Evolutionary conservation across 2,888 invertebrate genomes (phyloP), one percentile per base, ranked within the genome.

Genomic region (Tipula vernalis): DNA sequence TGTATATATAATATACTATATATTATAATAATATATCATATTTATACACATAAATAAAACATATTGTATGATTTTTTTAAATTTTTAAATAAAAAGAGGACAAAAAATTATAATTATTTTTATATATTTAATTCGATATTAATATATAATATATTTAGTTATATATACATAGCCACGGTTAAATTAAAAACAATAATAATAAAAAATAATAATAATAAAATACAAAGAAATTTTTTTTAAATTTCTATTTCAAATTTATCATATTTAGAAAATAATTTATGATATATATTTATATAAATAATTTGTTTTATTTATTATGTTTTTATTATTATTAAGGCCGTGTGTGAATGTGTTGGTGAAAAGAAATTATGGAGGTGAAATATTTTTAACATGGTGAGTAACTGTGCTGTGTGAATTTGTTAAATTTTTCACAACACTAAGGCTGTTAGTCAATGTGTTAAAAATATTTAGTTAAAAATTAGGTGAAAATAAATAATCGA

Each of bases 261-360:
- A 84, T 84, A 84, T 42, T 86, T 42, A 86, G 44, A 47, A 44
- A 44, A 86, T 86, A 86, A 86, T 86, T 86, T 86, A 44, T 44
- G 44, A 47, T 86, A 86, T 86, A 84, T 39, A 84, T 84, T 39
- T 86, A 86, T 86, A 84, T 84, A 84, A 84, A 84, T 84, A 84
- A 84, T 84, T 84, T 84, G 84, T 84, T 84, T 84, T 39, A 42
- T 85, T 85, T 85, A 42, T 85, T 85, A 12, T 85, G 39, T 85
- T 18, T 51, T 86, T 51, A 86, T 86, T 86, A 42, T 42, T 86
- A 42, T 86, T 86, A 86, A 47, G n/a, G n/a, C n/a, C n/a, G n/a
- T n/a, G n/a, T n/a, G n/a, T n/a, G n/a, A n/a, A n/a, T n/a, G n/a
- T n/a, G n/a, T n/a, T n/a, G n/a, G n/a, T n/a, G n/a, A n/a, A n/a